Evolutionary conservation across 2,797 vertebrate species (phyloP).

Genomic region (Todus mexicanus): DNA sequence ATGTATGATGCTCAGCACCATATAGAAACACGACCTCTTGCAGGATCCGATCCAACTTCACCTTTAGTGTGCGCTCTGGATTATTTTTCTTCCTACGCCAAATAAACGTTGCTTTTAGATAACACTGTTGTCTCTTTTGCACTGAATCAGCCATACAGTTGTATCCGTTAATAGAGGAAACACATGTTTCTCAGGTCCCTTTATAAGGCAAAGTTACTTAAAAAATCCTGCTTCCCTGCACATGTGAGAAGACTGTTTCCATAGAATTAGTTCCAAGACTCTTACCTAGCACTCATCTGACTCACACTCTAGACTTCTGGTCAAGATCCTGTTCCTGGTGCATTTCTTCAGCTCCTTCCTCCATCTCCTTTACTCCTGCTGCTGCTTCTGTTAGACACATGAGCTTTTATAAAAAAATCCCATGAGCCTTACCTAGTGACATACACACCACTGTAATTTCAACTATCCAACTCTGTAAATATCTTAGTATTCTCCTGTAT

Average conservation of each 20-base stretch:
- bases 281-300: neutral
- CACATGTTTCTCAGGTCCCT: neutral
- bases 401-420: neutral
- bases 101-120: constrained; percentile 59
- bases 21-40: neutral
- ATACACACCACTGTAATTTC: neutral
- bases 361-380: neutral
- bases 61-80: neutral
- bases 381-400: neutral
- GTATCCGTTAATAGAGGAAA: neutral
- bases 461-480: neutral
- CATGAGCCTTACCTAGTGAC: neutral
- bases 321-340: neutral
- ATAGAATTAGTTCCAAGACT: neutral
- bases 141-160: neutral
- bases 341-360: neutral
- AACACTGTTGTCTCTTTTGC: neutral
- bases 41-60: neutral
- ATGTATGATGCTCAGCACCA: neutral
- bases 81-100: constrained; percentile 23
- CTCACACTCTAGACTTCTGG: neutral
- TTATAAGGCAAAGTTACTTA: neutral
- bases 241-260: neutral
- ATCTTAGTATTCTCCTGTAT: neutral
- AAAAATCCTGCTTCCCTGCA: neutral